A percentile compares a stretch with the other conserved stretches of the same genome.
Conservation (phyloP, 2,888 invertebrate species). For the Xestia ashworthii region DNA sequence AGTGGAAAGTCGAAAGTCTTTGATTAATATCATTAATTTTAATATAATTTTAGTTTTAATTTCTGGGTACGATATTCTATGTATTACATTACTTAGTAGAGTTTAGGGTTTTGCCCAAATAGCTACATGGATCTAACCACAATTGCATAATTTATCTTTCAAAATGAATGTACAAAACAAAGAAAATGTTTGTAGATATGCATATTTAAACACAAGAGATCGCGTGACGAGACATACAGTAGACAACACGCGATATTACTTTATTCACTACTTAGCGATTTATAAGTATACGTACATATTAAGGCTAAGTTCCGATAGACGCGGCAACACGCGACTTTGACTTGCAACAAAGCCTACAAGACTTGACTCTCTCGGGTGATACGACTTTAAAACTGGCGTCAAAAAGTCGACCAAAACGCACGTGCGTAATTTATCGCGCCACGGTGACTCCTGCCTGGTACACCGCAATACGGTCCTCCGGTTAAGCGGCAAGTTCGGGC, state of each 20-base stretch:
- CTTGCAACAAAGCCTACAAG: not conserved
- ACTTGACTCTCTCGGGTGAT: not conserved
- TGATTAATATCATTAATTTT: not conserved
- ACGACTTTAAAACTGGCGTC: not conserved
- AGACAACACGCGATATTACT: conserved; percentile 50
- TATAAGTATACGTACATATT: not conserved
- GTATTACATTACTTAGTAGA: not conserved
- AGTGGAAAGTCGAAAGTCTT: not conserved
- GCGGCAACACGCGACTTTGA: not conserved
- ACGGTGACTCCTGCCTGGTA: not conserved
- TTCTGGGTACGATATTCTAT: no score
- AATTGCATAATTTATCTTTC: conserved; percentile 35
- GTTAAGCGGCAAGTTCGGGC: not conserved
- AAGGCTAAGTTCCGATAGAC: conserved; percentile 16
- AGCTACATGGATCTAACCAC: not conserved
- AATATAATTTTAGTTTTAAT: no score
- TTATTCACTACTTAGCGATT: conserved; percentile 27
- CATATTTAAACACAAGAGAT: conserved; percentile 46
- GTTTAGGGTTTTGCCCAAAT: not conserved
- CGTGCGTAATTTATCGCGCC: not conserved
- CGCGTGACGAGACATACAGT: conserved; percentile 41
- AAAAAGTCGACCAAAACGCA: not conserved
- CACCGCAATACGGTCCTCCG: not conserved
- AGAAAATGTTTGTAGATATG: conserved; percentile 45
- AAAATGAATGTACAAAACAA: conserved; percentile 42